Percentiles rank a stretch among this genome's conserved stretches.
Evolutionary conservation across 2,888 invertebrate genomes (phyloP).

Genomic region (Euproctis similis): DNA sequence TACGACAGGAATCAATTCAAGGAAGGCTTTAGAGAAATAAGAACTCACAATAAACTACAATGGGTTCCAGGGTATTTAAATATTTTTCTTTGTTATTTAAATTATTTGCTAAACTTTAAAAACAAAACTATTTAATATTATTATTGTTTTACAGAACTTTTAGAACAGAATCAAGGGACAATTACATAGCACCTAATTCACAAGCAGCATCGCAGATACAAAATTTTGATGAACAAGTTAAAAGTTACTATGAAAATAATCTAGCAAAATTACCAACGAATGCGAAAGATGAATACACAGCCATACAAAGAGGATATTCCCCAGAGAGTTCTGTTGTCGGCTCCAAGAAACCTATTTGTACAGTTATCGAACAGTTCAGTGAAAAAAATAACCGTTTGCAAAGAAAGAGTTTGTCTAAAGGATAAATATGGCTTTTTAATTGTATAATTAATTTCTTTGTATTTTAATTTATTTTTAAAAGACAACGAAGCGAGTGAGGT

Average conservation of each 20-base stretch:
- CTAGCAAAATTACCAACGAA: slow-evolving; percentile 36
- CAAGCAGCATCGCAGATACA: slow-evolving; percentile 36
- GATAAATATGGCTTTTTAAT: too few relatives aligned
- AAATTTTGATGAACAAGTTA: slow-evolving; percentile 43
- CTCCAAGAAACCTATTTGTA: slow-evolving; percentile 44
- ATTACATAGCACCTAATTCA: slow-evolving; percentile 35
- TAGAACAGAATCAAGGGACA: slow-evolving; percentile 53
- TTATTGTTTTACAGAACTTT: slow-evolving; percentile 51
- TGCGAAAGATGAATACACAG: slow-evolving; percentile 28
- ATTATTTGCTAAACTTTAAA: too few relatives aligned
- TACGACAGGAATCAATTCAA: slow-evolving; percentile 59
- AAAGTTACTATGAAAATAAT: slow-evolving; percentile 32
- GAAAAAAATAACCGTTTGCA: slow-evolving; percentile 45
- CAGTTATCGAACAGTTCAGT: slow-evolving; percentile 39
- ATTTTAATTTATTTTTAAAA: too few relatives aligned
- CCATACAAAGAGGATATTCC: slow-evolving; percentile 26
- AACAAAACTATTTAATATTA: too few relatives aligned
- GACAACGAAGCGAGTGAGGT: too few relatives aligned
- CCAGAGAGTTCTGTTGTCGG: slow-evolving; percentile 46
- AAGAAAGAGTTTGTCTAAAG: slow-evolving; percentile 15
- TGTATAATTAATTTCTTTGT: too few relatives aligned
- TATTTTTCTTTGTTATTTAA: too few relatives aligned
- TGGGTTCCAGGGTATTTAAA: slow-evolving; percentile 54
- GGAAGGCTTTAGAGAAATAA: slow-evolving; percentile 49
- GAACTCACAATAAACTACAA: slow-evolving; percentile 46